phyloP scores from a whole-genome alignment of 2,888 invertebrate species.

The Tinea semifulvella region DNA sequence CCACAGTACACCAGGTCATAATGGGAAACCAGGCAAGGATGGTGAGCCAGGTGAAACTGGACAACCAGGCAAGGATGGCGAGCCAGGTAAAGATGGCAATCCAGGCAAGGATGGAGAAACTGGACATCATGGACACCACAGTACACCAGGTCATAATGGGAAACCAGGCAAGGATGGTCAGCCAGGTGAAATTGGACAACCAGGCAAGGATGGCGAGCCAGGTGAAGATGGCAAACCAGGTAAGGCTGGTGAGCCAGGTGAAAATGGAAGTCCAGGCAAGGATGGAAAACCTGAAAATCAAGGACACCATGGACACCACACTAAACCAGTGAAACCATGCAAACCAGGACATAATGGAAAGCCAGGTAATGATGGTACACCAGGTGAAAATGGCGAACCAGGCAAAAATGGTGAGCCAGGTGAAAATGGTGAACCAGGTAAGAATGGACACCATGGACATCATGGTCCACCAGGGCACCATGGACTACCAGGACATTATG shows the following conservation, averaged over 20 bases:
- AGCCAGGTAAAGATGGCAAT: no score
- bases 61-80: neutral
- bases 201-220: neutral
- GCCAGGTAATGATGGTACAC: slow-evolving; percentile 7
- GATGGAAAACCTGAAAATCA: slow-evolving; percentile 2
- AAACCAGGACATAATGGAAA: neutral
- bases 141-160: neutral
- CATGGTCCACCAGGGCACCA: slow-evolving; percentile 1
- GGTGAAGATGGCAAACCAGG: neutral
- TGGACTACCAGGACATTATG: neutral
- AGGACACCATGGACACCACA: slow-evolving; percentile 3
- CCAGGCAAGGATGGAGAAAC: slow-evolving; percentile 11
- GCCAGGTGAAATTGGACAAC: neutral
- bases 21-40: neutral
- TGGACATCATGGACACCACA: neutral
- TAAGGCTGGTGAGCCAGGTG: neutral
- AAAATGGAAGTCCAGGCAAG: neutral
- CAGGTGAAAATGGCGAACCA: slow-evolving; percentile 6
- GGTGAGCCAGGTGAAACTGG: slow-evolving; percentile 2
- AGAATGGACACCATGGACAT: no score
- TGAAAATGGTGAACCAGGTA: neutral
- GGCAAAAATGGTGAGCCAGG: neutral
- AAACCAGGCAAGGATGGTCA: neutral
- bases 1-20: neutral
- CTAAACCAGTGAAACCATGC: slow-evolving; percentile 1